These are phyloP conservation scores for Somateria mollissima DNA, from an alignment of 2,797 vertebrate species.

Conservation along the genomic window DNA sequence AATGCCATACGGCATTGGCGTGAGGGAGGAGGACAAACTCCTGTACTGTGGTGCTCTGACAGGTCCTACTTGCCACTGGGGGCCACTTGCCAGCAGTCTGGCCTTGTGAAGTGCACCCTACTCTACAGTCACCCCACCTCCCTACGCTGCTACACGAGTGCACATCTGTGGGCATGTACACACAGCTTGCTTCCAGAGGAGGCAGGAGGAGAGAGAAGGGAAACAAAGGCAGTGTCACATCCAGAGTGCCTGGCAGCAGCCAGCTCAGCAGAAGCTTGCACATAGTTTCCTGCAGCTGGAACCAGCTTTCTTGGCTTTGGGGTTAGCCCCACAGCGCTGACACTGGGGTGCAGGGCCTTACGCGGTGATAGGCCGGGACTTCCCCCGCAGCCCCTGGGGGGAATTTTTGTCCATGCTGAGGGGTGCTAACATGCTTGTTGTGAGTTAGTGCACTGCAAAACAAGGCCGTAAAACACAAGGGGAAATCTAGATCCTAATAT, in stretches of 20 bases:
- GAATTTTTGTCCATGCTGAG: rapidly evolving
- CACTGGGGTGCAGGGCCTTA: background rate
- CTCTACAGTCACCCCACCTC: background rate
- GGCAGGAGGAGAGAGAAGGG: background rate
- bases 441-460: background rate
- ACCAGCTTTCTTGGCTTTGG: background rate
- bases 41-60: background rate
- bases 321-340: background rate
- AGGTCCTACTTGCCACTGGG: background rate
- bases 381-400: background rate
- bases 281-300: background rate
- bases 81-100: background rate
- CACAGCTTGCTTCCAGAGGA: background rate
- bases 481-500: background rate
- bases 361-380: background rate
- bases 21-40: background rate
- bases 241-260: background rate
- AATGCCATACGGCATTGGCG: rapidly evolving
- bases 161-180: rapidly evolving
- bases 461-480: background rate
- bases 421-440: background rate
- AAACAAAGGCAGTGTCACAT: background rate
- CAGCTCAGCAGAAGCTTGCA: background rate
- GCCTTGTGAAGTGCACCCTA: background rate
- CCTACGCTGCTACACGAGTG: rapidly evolving